phyloP scores from a whole-genome alignment of 1,140 invertebrate species.

The Akabosia matsudoensis region DNA sequence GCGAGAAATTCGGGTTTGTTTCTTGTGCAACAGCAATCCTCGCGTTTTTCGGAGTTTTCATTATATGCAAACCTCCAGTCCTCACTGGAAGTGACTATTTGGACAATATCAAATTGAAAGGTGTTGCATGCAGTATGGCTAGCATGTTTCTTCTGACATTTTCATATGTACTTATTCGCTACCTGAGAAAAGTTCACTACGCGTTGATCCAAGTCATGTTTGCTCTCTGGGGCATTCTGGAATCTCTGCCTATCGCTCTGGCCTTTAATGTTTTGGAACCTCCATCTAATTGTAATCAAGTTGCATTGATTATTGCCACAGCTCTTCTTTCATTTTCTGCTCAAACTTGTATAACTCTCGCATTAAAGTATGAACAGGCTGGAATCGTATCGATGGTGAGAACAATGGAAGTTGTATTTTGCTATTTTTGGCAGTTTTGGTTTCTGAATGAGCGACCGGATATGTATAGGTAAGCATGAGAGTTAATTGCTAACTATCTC shows the following conservation, averaged over 20 bases:
- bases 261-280: background rate
- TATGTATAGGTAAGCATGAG: slow-evolving; percentile 18
- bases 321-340: slow-evolving; percentile 35
- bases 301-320: slow-evolving; percentile 8
- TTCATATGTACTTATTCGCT: slow-evolving; percentile 29
- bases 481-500: background rate
- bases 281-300: slow-evolving; percentile 1
- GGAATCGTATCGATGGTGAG: slow-evolving; percentile 22
- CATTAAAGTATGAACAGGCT: slow-evolving; percentile 38
- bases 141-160: slow-evolving; percentile 28
- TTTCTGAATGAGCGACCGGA: slow-evolving; percentile 6
- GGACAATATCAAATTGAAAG: slow-evolving; percentile 6
- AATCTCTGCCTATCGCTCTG: slow-evolving; percentile 14
- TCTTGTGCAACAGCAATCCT: slow-evolving; percentile 8
- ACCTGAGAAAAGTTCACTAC: slow-evolving; percentile 36
- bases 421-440: background rate
- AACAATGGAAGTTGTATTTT: slow-evolving; percentile 22
- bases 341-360: slow-evolving; percentile 37
- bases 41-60: slow-evolving; percentile 12
- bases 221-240: slow-evolving; percentile 30
- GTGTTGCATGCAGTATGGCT: background rate
- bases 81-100: slow-evolving; percentile 16
- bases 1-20: slow-evolving; percentile 28
- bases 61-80: slow-evolving; percentile 30
- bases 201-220: slow-evolving; percentile 24